Evolutionary conservation across 1,140 invertebrate species (phyloP), one percentile per base, ranked within the genome.

Genomic region (Marisa cornuarietis): DNA sequence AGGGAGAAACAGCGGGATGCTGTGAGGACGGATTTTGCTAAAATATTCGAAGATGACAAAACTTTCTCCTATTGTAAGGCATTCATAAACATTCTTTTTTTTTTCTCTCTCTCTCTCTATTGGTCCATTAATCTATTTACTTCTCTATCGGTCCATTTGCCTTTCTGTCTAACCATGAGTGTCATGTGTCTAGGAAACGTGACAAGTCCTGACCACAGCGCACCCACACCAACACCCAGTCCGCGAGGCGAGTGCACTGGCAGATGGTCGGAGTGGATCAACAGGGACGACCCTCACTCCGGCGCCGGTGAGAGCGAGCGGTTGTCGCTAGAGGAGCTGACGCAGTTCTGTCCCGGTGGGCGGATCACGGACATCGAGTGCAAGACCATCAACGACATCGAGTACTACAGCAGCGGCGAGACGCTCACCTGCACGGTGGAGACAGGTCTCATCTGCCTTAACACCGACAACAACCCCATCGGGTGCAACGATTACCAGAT

Each of bases 401-500:
- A 86, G 22, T 83, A 79, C 77, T 84, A 81, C 58, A 84, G 81
- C 62, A 83, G 83, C 54, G 83, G 86, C 26, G 83, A 86, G 65
- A 81, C 85, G 24, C 81, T 82, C 51, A 80, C 77, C 31, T 89
- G 88, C 81, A 66, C 79, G 51, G 49, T 85, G n/a, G 76, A 79
- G 24, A 75, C 78, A 61, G 88, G 88, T 4, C 63, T 87, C 10
- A 51, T 73, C 8, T 89, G 88, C 81, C 66, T 74, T 20, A 85
- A 85, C 63, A 74, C 42, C n/a, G 84, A 87, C 61, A 85, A 88
- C 75, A 79, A 72, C 74, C 86, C 82, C 1, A 74, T 85, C 61
- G 10, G 24, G 54, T 92, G 92, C 79, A 72, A 81, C 11, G 90
- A 92, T 83, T 90, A 90, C 79, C 90, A 92, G 84, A 87, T 92